These are phyloP conservation scores for Phalloptychus januarius DNA, from an alignment of 2,797 vertebrate genomes.

Conservation along the genomic window DNA sequence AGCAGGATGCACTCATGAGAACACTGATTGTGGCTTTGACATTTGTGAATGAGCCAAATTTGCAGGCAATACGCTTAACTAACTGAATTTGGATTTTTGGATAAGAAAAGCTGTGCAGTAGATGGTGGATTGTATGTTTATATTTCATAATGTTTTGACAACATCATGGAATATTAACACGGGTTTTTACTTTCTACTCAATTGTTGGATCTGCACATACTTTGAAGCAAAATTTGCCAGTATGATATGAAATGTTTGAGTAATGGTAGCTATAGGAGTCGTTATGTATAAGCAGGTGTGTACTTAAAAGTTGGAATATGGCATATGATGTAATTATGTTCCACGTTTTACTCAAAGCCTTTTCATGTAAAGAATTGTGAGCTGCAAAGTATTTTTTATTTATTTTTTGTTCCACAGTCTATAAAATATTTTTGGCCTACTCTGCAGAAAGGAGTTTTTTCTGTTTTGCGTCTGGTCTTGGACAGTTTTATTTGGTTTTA, in stretches of 20 bases:
- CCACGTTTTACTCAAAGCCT: constrained; percentile 56
- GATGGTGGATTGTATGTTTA: background rate
- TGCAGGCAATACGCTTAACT: background rate
- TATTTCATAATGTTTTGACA: too few species aligned
- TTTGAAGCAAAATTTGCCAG: background rate
- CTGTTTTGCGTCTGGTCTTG: constrained; percentile 63
- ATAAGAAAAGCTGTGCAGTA: background rate
- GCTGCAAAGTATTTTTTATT: constrained; percentile 57
- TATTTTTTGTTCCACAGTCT: constrained; percentile 60
- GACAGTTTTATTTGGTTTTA: constrained; percentile 74
- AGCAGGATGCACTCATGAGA: constrained; percentile 45
- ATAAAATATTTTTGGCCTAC: constrained; percentile 64
- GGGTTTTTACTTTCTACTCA: background rate
- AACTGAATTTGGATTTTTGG: background rate
- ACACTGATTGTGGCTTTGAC: constrained; percentile 41
- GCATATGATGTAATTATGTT: constrained; percentile 76
- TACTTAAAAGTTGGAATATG: constrained; percentile 61
- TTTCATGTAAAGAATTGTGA: constrained; percentile 53
- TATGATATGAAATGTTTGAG: background rate
- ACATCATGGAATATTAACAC: background rate
- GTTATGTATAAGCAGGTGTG: constrained; percentile 76
- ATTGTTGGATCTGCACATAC: background rate
- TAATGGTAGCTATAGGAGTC: constrained; percentile 19
- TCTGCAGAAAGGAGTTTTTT: constrained; percentile 42
- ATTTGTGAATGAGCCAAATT: constrained; percentile 40